Conservation (phyloP, 1,140 invertebrate species). For the Musca domestica region DNA sequence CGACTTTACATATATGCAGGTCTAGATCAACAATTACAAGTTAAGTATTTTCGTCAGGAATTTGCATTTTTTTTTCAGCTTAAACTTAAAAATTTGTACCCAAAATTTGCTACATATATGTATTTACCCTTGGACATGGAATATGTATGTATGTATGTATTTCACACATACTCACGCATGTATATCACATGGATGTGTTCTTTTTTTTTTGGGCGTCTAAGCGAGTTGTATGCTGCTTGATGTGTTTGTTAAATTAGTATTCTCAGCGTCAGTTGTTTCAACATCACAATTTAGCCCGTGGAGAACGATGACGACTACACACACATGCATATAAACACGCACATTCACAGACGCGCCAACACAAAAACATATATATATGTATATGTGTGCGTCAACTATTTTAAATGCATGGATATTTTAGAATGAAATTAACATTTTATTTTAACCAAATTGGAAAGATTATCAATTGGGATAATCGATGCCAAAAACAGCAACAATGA, state of each 20-base stretch:
- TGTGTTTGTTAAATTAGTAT: slow-evolving; percentile 12
- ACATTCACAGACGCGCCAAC: background rate
- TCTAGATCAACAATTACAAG: too few species aligned
- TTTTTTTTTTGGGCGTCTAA: background rate
- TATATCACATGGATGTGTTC: too few species aligned
- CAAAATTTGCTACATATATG: too few species aligned
- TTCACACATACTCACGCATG: too few species aligned
- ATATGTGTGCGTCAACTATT: too few species aligned
- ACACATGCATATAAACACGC: background rate
- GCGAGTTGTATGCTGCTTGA: background rate
- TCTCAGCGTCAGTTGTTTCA: slow-evolving; percentile 12
- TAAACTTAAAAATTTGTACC: too few species aligned
- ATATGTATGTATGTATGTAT: too few species aligned
- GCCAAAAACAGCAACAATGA: background rate
- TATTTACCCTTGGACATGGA: too few species aligned
- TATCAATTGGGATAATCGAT: slow-evolving; percentile 18
- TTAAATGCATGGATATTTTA: too few species aligned
- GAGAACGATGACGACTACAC: background rate
- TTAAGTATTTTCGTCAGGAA: too few species aligned
- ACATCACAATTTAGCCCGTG: slow-evolving; percentile 6
- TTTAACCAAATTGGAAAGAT: slow-evolving; percentile 14
- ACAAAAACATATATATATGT: background rate
- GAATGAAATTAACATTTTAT: slow-evolving; percentile 13
- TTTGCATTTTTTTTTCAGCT: too few species aligned
- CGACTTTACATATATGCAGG: too few species aligned